Percentiles rank a stretch among this genome's conserved stretches.
Conservation (phyloP, 1,140 invertebrate species). For the Littorina saxatilis region DNA sequence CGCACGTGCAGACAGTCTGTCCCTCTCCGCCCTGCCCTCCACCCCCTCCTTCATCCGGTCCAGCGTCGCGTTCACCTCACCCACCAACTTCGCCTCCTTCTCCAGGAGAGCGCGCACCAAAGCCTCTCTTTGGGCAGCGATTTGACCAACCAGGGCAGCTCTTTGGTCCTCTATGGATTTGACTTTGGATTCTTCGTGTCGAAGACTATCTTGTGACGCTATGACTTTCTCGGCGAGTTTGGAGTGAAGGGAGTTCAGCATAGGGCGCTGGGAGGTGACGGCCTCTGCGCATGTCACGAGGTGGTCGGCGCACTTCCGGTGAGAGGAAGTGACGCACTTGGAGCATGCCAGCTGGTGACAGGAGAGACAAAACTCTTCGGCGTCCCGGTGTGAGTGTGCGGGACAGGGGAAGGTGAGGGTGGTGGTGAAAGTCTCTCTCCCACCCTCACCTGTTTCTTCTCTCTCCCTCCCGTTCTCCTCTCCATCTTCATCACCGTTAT, state of each 20-base stretch:
- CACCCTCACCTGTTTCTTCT: not conserved
- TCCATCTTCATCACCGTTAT: not conserved
- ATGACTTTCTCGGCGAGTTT: slow-evolving; percentile 27
- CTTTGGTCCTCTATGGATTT: slow-evolving; percentile 33
- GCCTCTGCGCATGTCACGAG: slow-evolving; percentile 30
- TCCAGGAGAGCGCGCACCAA: slow-evolving; percentile 28
- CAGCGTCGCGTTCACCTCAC: slow-evolving; percentile 24
- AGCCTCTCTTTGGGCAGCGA: slow-evolving; percentile 20
- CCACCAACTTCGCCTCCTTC: slow-evolving; percentile 35
- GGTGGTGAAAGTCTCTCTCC: not conserved
- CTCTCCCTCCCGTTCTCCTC: slow-evolving; percentile 1
- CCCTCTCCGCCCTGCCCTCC: not conserved
- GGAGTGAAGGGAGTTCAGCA: slow-evolving; percentile 33
- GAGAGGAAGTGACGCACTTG: slow-evolving; percentile 42
- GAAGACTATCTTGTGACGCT: not conserved
- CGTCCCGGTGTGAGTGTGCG: slow-evolving; percentile 30
- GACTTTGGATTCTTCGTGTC: not conserved
- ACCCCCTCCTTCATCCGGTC: slow-evolving; percentile 4
- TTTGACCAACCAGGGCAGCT: slow-evolving; percentile 5
- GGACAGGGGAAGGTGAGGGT: slow-evolving; percentile 21
- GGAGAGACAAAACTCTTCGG: slow-evolving; percentile 37
- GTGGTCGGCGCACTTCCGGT: slow-evolving; percentile 37
- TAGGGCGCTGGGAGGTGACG: slow-evolving; percentile 5
- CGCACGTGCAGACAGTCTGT: not conserved
- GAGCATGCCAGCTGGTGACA: slow-evolving; percentile 41